phyloP scores from a whole-genome alignment of 2,797 vertebrate species.

The Mallotus villosus region DNA sequence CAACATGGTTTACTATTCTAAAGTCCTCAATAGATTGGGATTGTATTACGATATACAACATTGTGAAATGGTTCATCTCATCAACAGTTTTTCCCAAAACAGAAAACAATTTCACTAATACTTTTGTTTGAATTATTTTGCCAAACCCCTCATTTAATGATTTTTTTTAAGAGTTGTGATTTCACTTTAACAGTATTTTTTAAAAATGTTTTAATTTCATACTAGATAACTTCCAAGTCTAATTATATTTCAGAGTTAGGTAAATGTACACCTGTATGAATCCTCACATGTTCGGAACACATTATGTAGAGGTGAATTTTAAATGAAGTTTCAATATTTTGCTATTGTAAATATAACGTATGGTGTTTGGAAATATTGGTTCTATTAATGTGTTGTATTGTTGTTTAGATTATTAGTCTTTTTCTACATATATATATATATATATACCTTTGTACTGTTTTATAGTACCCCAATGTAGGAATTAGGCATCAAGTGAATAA shows the following conservation, averaged over 20 bases:
- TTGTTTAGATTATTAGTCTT: conserved; percentile 52
- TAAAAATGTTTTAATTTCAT: conserved; percentile 1
- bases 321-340: conserved; percentile 48
- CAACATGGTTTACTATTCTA: not conserved
- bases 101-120: not conserved
- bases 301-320: not conserved
- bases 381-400: conserved; percentile 53
- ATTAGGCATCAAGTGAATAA: conserved; percentile 56
- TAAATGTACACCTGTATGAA: not conserved
- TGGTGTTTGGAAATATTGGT: conserved; percentile 52
- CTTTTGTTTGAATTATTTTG: not conserved
- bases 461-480: conserved; percentile 77
- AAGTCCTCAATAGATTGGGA: not conserved
- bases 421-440: conserved; percentile 62
- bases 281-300: not conserved
- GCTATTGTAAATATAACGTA: conserved; percentile 51
- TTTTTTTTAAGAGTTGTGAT: not conserved
- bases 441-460: conserved; percentile 75
- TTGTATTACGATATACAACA: too few relatives aligned
- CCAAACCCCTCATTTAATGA: not conserved
- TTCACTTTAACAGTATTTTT: not conserved
- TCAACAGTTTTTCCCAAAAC: not conserved
- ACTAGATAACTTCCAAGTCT: not conserved
- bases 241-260: not conserved
- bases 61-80: not conserved